phyloP scores from a whole-genome alignment of 2,888 invertebrate genomes.

The Escarpia spicata region DNA sequence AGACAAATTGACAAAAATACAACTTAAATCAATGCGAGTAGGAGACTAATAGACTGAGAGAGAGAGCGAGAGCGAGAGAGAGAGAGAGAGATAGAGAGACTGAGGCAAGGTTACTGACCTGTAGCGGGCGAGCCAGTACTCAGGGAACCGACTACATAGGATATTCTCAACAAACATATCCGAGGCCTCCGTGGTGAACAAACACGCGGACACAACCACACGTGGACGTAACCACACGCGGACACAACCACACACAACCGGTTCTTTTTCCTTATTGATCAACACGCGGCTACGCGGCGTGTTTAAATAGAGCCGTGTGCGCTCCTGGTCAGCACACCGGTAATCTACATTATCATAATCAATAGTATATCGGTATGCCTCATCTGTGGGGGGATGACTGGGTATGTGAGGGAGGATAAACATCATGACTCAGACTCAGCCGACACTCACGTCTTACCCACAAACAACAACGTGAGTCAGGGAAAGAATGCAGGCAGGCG shows the following conservation, averaged over 20 bases:
- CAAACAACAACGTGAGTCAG: neutral
- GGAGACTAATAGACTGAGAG: too few species aligned
- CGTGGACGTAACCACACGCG: neutral
- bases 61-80: neutral
- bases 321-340: neutral
- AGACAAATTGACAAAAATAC: too few species aligned
- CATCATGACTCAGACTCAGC: neutral
- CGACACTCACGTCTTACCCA: neutral
- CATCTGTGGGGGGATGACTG: neutral
- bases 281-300: neutral
- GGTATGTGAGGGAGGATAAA: neutral
- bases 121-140: constrained; percentile 1
- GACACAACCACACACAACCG: neutral
- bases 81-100: neutral
- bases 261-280: constrained; percentile 13
- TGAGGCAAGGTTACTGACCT: neutral
- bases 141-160: neutral
- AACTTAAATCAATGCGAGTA: too few species aligned
- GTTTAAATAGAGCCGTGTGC: neutral
- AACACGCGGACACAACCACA: neutral
- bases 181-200: neutral
- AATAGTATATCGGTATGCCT: neutral
- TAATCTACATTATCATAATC: constrained; percentile 12
- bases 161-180: constrained; percentile 16
- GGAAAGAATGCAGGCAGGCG: neutral